A percentile compares a stretch with the other conserved stretches of the same genome.
Conservation (phyloP, 2,888 invertebrate genomes). For the Cephus spinipes region DNA sequence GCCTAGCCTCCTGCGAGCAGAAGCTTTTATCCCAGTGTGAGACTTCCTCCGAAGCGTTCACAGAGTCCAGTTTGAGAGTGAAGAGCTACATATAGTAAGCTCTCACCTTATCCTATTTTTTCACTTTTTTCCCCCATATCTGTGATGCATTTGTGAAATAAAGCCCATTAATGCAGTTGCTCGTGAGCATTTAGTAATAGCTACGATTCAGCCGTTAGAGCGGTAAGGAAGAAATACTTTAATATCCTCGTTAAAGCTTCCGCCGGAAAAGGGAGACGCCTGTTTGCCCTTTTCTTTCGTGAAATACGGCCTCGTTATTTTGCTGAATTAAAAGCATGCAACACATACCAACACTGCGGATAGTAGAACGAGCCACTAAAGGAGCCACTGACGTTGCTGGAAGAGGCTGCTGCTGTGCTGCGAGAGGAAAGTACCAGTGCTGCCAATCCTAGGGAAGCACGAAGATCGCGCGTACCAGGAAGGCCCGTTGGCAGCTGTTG, state of each 20-base stretch:
- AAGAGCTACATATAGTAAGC: neutral
- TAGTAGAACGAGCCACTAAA: neutral
- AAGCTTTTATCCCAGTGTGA: neutral
- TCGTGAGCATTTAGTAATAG: neutral
- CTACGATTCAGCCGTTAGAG: neutral
- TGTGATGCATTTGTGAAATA: neutral
- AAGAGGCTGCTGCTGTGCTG: neutral
- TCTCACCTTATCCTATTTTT: neutral
- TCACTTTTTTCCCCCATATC: neutral
- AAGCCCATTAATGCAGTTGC: neutral
- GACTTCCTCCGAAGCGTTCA: neutral
- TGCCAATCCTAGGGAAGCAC: neutral
- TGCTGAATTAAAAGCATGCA: constrained; percentile 50
- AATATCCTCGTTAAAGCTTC: constrained; percentile 51
- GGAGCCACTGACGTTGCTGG: neutral
- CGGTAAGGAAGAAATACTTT: constrained; percentile 45
- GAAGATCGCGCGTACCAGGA: neutral
- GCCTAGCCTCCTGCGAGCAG: neutral
- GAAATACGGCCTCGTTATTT: constrained; percentile 50
- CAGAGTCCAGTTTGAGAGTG: neutral
- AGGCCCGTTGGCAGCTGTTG: neutral
- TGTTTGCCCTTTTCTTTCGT: constrained; percentile 29
- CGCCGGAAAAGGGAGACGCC: constrained; percentile 23
- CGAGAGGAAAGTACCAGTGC: neutral
- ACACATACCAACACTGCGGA: constrained; percentile 28